Evolutionary conservation across 2,113 vertebrate genomes (phyloP).

Genomic region (Corythoichthys intestinalis): DNA sequence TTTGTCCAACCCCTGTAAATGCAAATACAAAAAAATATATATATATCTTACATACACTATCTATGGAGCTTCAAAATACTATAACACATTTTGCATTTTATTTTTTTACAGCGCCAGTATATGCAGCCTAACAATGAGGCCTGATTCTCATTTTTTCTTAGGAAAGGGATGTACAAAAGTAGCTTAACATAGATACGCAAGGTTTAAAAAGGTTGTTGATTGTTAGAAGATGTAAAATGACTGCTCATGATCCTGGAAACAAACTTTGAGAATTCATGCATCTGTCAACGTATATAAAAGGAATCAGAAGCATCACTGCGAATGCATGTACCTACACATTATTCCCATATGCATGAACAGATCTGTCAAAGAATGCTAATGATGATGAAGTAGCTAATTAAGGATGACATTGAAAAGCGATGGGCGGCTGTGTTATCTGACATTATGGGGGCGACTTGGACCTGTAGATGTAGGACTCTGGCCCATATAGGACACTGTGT

Average conservation of each 20-base stretch:
- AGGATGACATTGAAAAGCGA: conserved; percentile 43
- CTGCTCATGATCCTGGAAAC: neutral
- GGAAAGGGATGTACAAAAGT: conserved; percentile 12
- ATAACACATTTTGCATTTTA: conserved; percentile 22
- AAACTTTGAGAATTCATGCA: neutral
- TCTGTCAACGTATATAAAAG: neutral
- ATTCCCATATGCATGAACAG: conserved; percentile 4
- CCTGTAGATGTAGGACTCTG: conserved; percentile 25
- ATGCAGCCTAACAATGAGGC: conserved; percentile 33
- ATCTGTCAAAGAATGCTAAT: conserved; percentile 47
- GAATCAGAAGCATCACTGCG: neutral
- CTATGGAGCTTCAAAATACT: conserved; percentile 4
- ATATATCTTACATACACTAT: too few species aligned
- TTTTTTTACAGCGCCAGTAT: conserved; percentile 1
- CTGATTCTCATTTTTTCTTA: conserved; percentile 44
- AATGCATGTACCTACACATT: neutral
- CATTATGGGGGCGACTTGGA: conserved; percentile 54
- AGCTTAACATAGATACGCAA: neutral
- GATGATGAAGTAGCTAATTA: conserved; percentile 71
- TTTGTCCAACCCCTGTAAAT: too few species aligned
- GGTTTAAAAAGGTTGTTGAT: neutral
- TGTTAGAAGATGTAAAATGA: conserved; percentile 1
- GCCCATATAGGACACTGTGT: conserved; percentile 15
- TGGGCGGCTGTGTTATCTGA: conserved; percentile 52
- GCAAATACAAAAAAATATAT: too few species aligned